Base-by-base conservation (phyloP, 2,113 vertebrate species). In the Hippocampus mohnikei region DNA sequence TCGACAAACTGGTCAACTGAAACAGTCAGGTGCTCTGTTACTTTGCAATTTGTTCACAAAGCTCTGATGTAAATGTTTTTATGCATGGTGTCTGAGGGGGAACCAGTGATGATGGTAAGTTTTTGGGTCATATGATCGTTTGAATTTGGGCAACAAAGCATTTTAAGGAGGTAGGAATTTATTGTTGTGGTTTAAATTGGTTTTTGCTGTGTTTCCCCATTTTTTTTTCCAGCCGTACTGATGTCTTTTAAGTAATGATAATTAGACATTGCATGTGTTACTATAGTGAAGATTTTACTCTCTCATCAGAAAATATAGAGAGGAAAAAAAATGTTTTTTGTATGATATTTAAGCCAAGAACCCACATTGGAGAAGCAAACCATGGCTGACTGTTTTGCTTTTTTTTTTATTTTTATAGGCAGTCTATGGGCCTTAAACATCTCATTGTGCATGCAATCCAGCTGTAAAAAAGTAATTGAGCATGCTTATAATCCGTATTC, bases 81-180 rank as follows among this genome's bases (percentile, higher is more conserved):
- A 65, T 89, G 90, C 82, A 88, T 90, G 90, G 73, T 88, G 78
- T 88, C 87, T 88, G 75, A 81, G 77, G 48, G 74, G 74, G 77
- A 85, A 69, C 83, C 84, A 67, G 74, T 78, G 81, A 67, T 69
- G 59, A 86, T 88, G 91, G 90, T 92, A 92, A 92, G 91, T 92
- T 82, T 55, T 58, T 81, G 66, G 82, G 83, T 87, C 87, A 79
- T 82, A 82, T 72, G 84, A 76, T 53, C 59, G 10, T 69, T 79
- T 84, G 75, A 84, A 69, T 88, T 76, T 78, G 82, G 87, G 80
- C 73, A 66, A 81, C 77, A 88, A 81, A 80, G 61, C 78, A 74
- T 85, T 82, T 71, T 74, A 66, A 81, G 86, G 90, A 91, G 91
- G 91, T 92, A 91, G 91, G 91, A 88, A 21, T 72, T 85, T 55